phyloP scores from a whole-genome alignment of 2,797 vertebrate species.

The Sitta carolinensis region DNA sequence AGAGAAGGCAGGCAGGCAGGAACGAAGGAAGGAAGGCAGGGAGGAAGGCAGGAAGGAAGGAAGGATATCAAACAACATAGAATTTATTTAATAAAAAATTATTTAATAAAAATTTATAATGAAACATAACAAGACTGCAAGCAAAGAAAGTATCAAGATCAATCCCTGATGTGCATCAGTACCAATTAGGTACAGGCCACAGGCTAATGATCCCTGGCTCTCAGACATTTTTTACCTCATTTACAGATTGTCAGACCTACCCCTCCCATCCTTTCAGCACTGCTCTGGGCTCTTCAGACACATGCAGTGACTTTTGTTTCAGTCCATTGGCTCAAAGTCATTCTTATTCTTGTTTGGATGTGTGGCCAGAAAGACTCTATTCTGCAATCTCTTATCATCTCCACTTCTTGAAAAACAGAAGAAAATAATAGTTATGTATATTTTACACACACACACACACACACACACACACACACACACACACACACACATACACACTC shows the following conservation, averaged over 20 bases:
- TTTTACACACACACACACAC: neutral
- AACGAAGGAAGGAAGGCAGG: too few species aligned
- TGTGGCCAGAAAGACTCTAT: neutral
- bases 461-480: neutral
- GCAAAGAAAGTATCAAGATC: neutral
- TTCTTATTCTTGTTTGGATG: neutral
- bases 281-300: neutral
- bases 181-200: neutral
- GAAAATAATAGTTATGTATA: neutral
- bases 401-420: neutral
- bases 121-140: neutral
- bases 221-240: neutral
- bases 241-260: neutral
- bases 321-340: neutral
- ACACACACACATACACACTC: too few species aligned
- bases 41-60: too few species aligned
- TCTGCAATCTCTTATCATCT: neutral
- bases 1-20: too few species aligned
- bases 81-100: neutral
- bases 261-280: neutral
- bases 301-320: neutral
- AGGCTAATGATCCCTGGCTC: neutral
- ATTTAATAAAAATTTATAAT: neutral
- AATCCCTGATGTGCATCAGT: neutral
- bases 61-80: neutral